phyloP scores from a whole-genome alignment of 2,797 vertebrate species.

The Dryobates pubescens region DNA sequence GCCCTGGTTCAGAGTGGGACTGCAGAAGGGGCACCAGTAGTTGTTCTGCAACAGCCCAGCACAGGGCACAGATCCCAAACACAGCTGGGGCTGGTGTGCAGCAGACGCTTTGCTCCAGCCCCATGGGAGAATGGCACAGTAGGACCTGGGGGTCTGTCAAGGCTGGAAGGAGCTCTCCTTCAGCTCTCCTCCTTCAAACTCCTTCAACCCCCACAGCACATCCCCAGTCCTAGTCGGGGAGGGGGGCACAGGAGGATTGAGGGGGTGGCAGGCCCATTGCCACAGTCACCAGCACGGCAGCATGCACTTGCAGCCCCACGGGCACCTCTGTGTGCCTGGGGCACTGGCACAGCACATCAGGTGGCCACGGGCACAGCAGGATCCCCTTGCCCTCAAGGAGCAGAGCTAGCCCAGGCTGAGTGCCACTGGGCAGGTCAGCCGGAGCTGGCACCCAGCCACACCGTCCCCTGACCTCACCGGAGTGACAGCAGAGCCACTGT shows the following conservation, averaged over 20 bases:
- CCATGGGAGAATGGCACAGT: neutral
- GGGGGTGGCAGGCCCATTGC: neutral
- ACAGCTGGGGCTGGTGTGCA: neutral
- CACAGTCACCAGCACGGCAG: accelerated
- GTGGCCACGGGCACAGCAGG: neutral
- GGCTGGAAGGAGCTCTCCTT: neutral
- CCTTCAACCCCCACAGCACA: accelerated
- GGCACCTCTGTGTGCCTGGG: neutral
- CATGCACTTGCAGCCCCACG: accelerated
- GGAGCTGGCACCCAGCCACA: neutral
- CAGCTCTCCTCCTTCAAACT: neutral
- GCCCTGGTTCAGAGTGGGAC: neutral
- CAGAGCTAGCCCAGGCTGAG: neutral
- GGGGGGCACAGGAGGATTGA: neutral
- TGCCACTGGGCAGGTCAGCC: neutral
- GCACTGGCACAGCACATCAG: neutral
- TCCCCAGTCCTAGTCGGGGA: accelerated
- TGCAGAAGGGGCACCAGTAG: neutral
- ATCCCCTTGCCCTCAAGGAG: neutral
- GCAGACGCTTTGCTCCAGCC: neutral
- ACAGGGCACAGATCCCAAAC: neutral
- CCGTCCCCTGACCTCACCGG: neutral
- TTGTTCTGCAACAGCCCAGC: neutral
- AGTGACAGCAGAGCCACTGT: neutral
- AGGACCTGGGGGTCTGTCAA: neutral